A percentile compares a stretch with the other conserved stretches of the same genome.
Conservation (phyloP, 2,113 vertebrate species). For the Brienomyrus brachyistius region DNA sequence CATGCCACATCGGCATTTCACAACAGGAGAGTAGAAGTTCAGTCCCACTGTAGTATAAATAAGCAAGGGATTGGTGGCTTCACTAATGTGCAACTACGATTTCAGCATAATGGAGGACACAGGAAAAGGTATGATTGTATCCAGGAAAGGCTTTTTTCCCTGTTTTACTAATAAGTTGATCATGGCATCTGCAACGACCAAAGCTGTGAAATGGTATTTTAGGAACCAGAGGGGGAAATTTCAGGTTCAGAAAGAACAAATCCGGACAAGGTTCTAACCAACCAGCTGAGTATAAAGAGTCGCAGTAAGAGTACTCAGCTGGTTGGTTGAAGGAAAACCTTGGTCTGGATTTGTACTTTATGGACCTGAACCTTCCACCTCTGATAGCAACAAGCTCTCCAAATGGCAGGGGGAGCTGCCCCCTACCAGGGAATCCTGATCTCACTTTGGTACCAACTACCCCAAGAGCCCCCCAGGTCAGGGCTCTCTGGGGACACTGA, state of each 20-base stretch:
- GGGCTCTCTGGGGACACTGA: not conserved
- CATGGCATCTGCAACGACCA: not conserved
- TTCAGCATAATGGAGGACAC: too few species aligned
- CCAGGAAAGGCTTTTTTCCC: not conserved
- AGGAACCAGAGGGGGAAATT: not conserved
- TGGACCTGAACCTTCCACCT: too few species aligned
- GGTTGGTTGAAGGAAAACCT: too few species aligned
- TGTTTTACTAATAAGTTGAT: not conserved
- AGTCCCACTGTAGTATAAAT: not conserved
- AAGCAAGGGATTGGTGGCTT: not conserved
- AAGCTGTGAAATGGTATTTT: not conserved
- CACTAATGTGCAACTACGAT: not conserved
- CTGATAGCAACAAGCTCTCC: not conserved
- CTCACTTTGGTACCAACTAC: not conserved
- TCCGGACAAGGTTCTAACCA: too few species aligned
- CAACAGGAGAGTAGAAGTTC: not conserved
- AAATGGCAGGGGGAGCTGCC: not conserved
- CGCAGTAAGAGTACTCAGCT: too few species aligned
- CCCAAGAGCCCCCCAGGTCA: not conserved
- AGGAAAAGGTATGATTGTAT: too few species aligned
- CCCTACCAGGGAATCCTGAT: not conserved
- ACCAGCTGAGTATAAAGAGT: too few species aligned
- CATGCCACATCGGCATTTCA: not conserved
- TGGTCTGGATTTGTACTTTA: too few species aligned
- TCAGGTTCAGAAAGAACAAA: too few species aligned